phyloP scores from a whole-genome alignment of 2,113 vertebrate species.

The Gasterosteus nipponicus region DNA sequence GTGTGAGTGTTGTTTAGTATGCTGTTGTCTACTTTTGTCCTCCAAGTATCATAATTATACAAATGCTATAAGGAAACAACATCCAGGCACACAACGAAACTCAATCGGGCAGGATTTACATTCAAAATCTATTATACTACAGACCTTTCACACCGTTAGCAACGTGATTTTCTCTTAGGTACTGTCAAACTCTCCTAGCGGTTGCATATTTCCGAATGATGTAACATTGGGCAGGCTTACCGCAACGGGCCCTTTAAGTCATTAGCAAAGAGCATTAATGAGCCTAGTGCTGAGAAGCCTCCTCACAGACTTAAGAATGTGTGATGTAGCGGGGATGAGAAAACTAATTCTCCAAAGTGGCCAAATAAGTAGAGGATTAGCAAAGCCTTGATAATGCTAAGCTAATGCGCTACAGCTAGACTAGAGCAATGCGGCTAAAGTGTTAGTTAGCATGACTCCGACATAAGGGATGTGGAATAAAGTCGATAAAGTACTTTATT shows the following conservation, averaged over 20 bases:
- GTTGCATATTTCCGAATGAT: constrained; percentile 50
- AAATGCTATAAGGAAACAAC: background rate
- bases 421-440: constrained; percentile 23
- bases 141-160: background rate
- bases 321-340: constrained; percentile 71
- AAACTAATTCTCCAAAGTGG: constrained; percentile 76
- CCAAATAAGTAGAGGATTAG: constrained; percentile 76
- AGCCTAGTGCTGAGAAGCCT: constrained; percentile 52
- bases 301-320: constrained; percentile 61
- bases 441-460: constrained; percentile 41
- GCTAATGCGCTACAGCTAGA: constrained; percentile 60
- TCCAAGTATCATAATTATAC: constrained; percentile 7
- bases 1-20: constrained; percentile 23
- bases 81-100: background rate
- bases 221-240: constrained; percentile 46
- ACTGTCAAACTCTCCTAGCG: constrained; percentile 25
- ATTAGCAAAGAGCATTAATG: constrained; percentile 67
- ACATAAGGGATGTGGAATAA: constrained; percentile 23
- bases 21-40: constrained; percentile 22
- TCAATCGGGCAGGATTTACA: background rate
- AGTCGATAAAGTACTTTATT: constrained; percentile 21
- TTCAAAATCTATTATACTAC: background rate
- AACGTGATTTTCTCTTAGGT: background rate
- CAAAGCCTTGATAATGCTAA: constrained; percentile 71
- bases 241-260: constrained; percentile 58